Base-by-base conservation (phyloP, 2,113 vertebrate genomes). In the Etia nguti region DNA sequence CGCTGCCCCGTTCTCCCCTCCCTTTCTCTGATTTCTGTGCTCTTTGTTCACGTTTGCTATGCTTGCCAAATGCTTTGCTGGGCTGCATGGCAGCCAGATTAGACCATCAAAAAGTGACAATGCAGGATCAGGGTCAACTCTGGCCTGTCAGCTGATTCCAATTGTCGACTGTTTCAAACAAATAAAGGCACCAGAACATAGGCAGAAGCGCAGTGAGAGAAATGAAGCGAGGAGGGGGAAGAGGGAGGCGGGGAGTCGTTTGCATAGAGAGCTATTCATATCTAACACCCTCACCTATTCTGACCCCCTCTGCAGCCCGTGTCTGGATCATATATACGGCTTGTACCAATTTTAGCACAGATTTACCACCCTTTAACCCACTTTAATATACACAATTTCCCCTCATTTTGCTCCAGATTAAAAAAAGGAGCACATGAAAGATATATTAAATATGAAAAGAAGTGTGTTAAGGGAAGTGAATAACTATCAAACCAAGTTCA, bases 71-170 rank as follows among this genome's bases (percentile, higher is more conserved):
- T 96, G 95, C 96, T 96, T 97, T 93, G 77, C 94, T 91, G 92
- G 82, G 88, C 95, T 77, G 95, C 96, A 95, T 90, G 95, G 96
- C 93, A 59, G 94, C 96, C 96, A 97, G 95, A 97, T 96, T 96
- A 95, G 96, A 90, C 89, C 94, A 95, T 92, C 93, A 95, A 96
- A 94, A 97, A 96, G 95, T 96, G 93, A 97, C 95, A 97, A 97
- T 96, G 96, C 96, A 96, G 97, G 96, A 93, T 93, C 91, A 94
- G 65, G 94, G 89, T 86, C 90, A 88, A 55, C 94, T 92, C 41
- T 92, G 93, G 60, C 94, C 93, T 84, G 92, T 97, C 96, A 97
- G 96, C 90, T 50, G 95, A 95, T 95, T 96, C 93, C 93, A 85
- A 95, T 90, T 96, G 95, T 93, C 90, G 91, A 95, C 84, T 90